phyloP scores from a whole-genome alignment of 2,888 invertebrate species.

The Cloeon dipterum region DNA sequence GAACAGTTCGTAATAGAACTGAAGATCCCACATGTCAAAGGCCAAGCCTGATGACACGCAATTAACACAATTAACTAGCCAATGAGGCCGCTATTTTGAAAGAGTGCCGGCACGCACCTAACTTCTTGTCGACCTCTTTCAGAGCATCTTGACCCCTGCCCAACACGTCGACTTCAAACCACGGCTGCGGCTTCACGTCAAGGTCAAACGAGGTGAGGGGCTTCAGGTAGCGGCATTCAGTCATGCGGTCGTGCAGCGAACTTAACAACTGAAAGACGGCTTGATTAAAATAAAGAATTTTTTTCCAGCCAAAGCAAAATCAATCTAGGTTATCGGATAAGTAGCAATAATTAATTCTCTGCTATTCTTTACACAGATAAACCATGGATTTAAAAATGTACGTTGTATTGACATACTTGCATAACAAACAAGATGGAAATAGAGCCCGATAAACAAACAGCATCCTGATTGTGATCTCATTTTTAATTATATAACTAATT shows the following conservation, averaged over 20 bases:
- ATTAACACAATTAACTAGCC: too few relatives aligned
- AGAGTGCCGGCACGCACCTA: slow-evolving; percentile 32
- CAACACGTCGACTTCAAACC: slow-evolving; percentile 67
- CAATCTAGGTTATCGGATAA: too few relatives aligned
- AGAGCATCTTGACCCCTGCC: slow-evolving; percentile 53
- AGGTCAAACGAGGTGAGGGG: slow-evolving; percentile 30
- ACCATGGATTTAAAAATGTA: too few relatives aligned
- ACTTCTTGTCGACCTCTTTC: slow-evolving; percentile 50
- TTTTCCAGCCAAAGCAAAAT: too few relatives aligned
- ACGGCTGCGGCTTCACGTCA: slow-evolving; percentile 32
- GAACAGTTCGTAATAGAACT: slow-evolving; percentile 75
- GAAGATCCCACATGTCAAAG: slow-evolving; percentile 80
- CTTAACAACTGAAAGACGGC: slow-evolving; percentile 28
- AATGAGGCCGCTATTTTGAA: slow-evolving; percentile 3
- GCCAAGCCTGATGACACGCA: slow-evolving; percentile 41
- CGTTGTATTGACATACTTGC: too few relatives aligned
- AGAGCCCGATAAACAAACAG: too few relatives aligned
- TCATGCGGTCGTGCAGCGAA: slow-evolving; percentile 77
- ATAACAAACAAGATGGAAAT: too few relatives aligned
- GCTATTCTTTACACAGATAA: too few relatives aligned
- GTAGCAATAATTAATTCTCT: too few relatives aligned
- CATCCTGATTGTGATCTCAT: too few relatives aligned
- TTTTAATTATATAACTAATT: too few relatives aligned
- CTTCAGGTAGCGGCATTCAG: slow-evolving; percentile 62
- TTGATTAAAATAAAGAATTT: too few relatives aligned